phyloP scores from a whole-genome alignment of 2,888 invertebrate species.

The Hemithea aestivaria region DNA sequence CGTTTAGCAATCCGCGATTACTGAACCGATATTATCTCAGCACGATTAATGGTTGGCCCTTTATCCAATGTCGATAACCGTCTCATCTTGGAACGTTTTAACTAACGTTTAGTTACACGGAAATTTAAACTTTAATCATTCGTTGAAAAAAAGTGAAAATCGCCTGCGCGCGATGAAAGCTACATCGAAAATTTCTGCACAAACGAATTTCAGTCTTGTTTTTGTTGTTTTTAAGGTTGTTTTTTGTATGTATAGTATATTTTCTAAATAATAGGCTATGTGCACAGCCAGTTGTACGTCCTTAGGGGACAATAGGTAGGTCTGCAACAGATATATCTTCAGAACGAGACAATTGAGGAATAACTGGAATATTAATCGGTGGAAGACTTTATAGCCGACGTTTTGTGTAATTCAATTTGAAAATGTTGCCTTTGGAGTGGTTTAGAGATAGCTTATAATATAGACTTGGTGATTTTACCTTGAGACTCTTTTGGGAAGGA shows the following conservation, averaged over 20 bases:
- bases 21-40: constrained; percentile 68
- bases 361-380: constrained; percentile 65
- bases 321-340: constrained; percentile 66
- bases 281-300: constrained; percentile 64
- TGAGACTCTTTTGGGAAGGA: too few relatives aligned
- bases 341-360: constrained; percentile 71
- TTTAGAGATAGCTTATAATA: not conserved
- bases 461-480: too few relatives aligned
- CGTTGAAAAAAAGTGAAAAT: constrained; percentile 16
- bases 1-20: constrained; percentile 72
- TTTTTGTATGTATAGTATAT: constrained; percentile 24
- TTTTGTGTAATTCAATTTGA: constrained; percentile 24
- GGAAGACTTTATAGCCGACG: constrained; percentile 36
- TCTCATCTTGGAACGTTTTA: constrained; percentile 36
- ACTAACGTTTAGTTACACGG: constrained; percentile 19
- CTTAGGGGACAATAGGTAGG: constrained; percentile 71
- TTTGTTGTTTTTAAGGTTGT: constrained; percentile 15
- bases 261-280: constrained; percentile 50
- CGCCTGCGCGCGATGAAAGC: constrained; percentile 9
- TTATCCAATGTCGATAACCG: constrained; percentile 65
- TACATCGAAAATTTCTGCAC: constrained; percentile 18
- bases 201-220: constrained; percentile 22
- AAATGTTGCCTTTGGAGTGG: constrained; percentile 3
- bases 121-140: constrained; percentile 28
- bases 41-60: constrained; percentile 70